These are phyloP conservation scores for Chloroclysta siterata DNA, from an alignment of 2,888 invertebrate species.

Conservation along the genomic window DNA sequence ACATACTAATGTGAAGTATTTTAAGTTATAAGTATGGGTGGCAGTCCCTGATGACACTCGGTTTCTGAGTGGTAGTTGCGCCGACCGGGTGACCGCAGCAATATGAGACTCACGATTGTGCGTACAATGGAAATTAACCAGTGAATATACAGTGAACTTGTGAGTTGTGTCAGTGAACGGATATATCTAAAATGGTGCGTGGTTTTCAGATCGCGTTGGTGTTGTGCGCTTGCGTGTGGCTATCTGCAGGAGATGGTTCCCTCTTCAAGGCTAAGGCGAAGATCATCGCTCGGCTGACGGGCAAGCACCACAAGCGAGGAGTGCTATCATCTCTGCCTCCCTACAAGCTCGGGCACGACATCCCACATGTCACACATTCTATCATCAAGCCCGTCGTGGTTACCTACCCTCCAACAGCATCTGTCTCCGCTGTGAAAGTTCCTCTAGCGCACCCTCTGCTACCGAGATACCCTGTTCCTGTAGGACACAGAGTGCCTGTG, in stretches of 20 bases:
- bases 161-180: slow-evolving; percentile 45
- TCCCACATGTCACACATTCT: slow-evolving; percentile 77
- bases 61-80: slow-evolving; percentile 64
- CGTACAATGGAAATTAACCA: slow-evolving; percentile 57
- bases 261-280: slow-evolving; percentile 67
- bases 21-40: slow-evolving; percentile 82
- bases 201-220: slow-evolving; percentile 75
- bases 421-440: slow-evolving; percentile 76
- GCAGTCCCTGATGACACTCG: slow-evolving; percentile 55
- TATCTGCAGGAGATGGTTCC: slow-evolving; percentile 61
- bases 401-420: slow-evolving; percentile 75
- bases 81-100: slow-evolving; percentile 66
- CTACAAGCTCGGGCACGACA: slow-evolving; percentile 79
- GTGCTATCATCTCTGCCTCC: slow-evolving; percentile 72
- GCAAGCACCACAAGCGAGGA: slow-evolving; percentile 75
- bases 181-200: slow-evolving; percentile 55
- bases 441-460: slow-evolving; percentile 66
- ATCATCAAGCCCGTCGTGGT: slow-evolving; percentile 77
- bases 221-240: slow-evolving; percentile 65
- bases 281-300: slow-evolving; percentile 59
- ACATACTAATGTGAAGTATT: slow-evolving; percentile 71
- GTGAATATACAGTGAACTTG: slow-evolving; percentile 40
- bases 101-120: slow-evolving; percentile 70
- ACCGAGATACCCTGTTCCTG: slow-evolving; percentile 63
- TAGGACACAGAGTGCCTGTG: slow-evolving; percentile 67